Evolutionary conservation across 2,888 invertebrate species (phyloP), one percentile per base, ranked within the genome.

Genomic region (Amiota mariae): DNA sequence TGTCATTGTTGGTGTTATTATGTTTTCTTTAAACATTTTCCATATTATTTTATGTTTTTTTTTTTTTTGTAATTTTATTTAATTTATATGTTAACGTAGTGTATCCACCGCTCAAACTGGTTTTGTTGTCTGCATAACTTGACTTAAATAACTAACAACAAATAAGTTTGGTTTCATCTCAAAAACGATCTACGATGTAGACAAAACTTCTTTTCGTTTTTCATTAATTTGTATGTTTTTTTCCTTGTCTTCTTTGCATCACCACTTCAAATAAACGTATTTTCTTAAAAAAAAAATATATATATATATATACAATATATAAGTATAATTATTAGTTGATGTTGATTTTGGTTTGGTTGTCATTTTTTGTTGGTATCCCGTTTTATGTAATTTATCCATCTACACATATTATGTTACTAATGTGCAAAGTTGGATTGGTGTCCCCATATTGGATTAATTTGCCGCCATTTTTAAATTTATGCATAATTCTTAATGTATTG

Each of bases 221-320:
- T 68, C 67, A 51, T 68, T 68, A 68, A 68, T 70, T 73, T 71
- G n/a, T 71, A 68, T 18, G 24, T 46, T 47, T 59, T 47, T 61
- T 4, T 13, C 6, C 13, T 15, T 64, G 51, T 51, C 46, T 46
- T 47, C 47, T 36, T 36, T 36, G 36, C 15, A 56, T n/a, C 46
- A 36, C 63, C 24, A 24, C 24, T 2, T 49, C 24, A 36, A 36
- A n/a, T n/a, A 12, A 46, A 36, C 54, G 66, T 66, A 56, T 57
- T 47, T 11, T 47, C 20, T 61, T 66, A 57, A 63, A 72, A 72
- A 72, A 78, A 82, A 72, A 71, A 71, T n/a, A n/a, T n/a, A n/a
- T n/a, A n/a, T n/a, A 79, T n/a, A n/a, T n/a, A n/a, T n/a, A n/a
- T n/a, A n/a, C n/a, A n/a, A n/a, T n/a, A 73, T 76, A 81, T 12